phyloP scores from a whole-genome alignment of 2,888 invertebrate genomes.

The Ametastegia equiseti region DNA sequence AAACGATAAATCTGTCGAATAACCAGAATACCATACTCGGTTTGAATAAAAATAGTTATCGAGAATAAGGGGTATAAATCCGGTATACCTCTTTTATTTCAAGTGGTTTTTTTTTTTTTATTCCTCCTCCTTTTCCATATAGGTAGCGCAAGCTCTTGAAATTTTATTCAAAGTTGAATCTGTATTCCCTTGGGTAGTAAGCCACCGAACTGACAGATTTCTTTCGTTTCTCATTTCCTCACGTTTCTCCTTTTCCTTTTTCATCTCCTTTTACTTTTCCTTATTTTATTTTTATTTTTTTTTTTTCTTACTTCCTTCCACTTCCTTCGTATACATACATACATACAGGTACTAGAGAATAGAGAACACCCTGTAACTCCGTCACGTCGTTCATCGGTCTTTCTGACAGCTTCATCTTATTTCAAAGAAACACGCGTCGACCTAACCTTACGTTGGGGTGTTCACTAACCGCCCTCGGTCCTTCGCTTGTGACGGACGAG shows the following conservation, averaged over 20 bases:
- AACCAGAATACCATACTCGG: neutral
- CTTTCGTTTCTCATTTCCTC: conserved; percentile 58
- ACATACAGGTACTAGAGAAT: conserved; percentile 13
- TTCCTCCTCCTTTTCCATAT: too few relatives aligned
- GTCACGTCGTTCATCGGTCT: conserved; percentile 69
- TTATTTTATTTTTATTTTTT: too few relatives aligned
- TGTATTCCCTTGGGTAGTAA: neutral
- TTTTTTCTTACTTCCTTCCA: neutral
- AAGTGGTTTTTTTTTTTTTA: neutral
- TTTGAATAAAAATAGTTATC: conserved; percentile 24
- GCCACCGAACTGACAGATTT: conserved; percentile 37
- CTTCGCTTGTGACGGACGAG: neutral
- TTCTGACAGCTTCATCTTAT: conserved; percentile 71
- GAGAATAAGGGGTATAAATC: neutral
- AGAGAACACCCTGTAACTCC: conserved; percentile 19
- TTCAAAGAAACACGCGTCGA: conserved; percentile 30
- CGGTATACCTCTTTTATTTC: conserved; percentile 18
- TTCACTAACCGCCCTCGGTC: conserved; percentile 2
- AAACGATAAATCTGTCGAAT: neutral
- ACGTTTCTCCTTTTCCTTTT: neutral
- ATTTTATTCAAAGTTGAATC: conserved; percentile 25
- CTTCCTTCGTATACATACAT: too few relatives aligned
- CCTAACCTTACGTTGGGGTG: neutral
- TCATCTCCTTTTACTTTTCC: neutral
- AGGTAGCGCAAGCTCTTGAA: neutral